A percentile compares a stretch with the other conserved stretches of the same genome.
These are phyloP conservation scores for Drosophila orosa DNA, from an alignment of 1,140 invertebrate genomes.

Conservation along the genomic window DNA sequence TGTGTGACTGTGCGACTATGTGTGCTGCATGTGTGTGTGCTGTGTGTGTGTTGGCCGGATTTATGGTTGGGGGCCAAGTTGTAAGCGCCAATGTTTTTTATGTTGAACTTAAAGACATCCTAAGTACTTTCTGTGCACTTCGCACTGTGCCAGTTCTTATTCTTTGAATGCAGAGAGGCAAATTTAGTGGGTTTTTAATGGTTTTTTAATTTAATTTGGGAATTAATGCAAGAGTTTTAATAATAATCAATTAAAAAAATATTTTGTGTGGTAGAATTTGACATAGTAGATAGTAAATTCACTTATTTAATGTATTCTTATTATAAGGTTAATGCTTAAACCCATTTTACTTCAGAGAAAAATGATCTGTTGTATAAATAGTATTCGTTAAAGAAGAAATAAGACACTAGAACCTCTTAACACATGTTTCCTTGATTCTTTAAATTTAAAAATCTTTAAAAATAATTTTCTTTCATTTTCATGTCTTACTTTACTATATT, in stretches of 20 bases:
- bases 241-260: neutral
- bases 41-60: conserved; percentile 65
- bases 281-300: neutral
- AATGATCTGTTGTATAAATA: too few species aligned
- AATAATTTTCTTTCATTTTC: too few species aligned
- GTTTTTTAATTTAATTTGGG: neutral
- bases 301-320: too few species aligned
- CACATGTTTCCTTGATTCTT: too few species aligned
- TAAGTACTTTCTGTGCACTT: conserved; percentile 75
- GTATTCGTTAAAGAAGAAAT: too few species aligned
- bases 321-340: too few species aligned
- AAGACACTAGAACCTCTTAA: neutral
- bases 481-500: neutral
- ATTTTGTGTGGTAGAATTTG: neutral
- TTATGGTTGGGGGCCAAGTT: conserved; percentile 73
- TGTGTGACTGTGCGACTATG: conserved; percentile 36
- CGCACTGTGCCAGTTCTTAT: conserved; percentile 52
- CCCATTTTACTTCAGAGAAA: too few species aligned
- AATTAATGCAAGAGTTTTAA: neutral
- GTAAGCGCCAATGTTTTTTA: conserved; percentile 74
- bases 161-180: conserved; percentile 2
- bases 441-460: neutral
- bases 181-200: neutral
- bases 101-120: conserved; percentile 74
- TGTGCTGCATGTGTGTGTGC: conserved; percentile 6